Percentiles rank a stretch among this genome's conserved stretches.
Evolutionary conservation across 2,797 vertebrate genomes (phyloP).

Genomic region (Sylvia borin): DNA sequence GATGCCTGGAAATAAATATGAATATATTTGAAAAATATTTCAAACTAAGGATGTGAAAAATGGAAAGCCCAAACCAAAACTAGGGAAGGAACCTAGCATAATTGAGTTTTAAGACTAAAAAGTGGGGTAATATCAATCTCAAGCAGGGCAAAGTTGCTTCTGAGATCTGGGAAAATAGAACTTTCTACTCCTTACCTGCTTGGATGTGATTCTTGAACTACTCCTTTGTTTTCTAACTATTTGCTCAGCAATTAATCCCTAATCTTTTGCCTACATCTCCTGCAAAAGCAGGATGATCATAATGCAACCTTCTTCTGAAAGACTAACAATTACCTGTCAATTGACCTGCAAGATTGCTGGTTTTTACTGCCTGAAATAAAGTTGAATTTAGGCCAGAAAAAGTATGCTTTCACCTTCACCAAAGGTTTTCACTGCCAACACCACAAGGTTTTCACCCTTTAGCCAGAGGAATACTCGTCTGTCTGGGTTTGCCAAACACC

Average conservation of each 20-base stretch:
- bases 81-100: slow-evolving; percentile 2
- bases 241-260: not conserved
- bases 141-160: not conserved
- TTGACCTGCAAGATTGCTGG: not conserved
- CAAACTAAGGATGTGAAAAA: slow-evolving; percentile 63
- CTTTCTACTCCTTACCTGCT: not conserved
- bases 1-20: slow-evolving; percentile 75
- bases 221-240: not conserved
- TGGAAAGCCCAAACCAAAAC: slow-evolving; percentile 38
- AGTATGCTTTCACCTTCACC: not conserved
- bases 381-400: not conserved
- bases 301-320: not conserved
- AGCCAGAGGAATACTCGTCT: not conserved
- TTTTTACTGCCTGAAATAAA: not conserved
- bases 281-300: not conserved
- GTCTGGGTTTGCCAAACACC: not conserved
- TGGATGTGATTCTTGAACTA: not conserved
- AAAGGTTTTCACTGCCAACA: not conserved
- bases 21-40: slow-evolving; percentile 59
- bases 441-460: not conserved
- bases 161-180: not conserved
- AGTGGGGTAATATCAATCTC: not conserved
- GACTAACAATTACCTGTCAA: not conserved
- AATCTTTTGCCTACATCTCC: not conserved
- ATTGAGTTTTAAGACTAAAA: not conserved